These are phyloP conservation scores for Pentamera pediparva DNA, from an alignment of 53 echinoderm and acorn worm species.

Conservation along the genomic window DNA sequence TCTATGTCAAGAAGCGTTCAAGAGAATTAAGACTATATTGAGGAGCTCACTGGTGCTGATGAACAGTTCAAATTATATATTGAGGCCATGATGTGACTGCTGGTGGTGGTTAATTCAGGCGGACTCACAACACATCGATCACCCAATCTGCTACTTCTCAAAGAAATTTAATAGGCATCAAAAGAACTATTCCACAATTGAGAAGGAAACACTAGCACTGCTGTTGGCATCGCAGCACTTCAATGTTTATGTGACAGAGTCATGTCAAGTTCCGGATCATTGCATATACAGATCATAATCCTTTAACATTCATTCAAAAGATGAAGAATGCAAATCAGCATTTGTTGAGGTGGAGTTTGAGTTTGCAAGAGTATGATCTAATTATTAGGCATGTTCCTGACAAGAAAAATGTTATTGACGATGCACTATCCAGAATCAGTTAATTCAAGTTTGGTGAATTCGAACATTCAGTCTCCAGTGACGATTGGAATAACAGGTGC, in stretches of 20 bases:
- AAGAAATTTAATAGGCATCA: constrained; percentile 53
- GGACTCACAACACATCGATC: constrained; percentile 26
- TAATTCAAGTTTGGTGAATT: too few relatives aligned
- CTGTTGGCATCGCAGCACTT: background rate
- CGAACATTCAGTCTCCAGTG: too few relatives aligned
- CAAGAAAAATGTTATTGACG: constrained; percentile 60
- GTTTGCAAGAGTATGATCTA: constrained; percentile 46
- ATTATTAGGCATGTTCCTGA: constrained; percentile 43
- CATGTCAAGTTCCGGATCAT: background rate
- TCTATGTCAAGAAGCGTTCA: constrained; percentile 28
- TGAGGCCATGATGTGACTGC: constrained; percentile 53
- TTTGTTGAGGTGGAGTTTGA: constrained; percentile 40
- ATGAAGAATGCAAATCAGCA: constrained; percentile 52
- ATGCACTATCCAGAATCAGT: too few relatives aligned
- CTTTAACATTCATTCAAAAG: constrained; percentile 26
- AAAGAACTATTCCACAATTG: constrained; percentile 32
- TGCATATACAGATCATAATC: constrained; percentile 48
- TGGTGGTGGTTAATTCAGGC: constrained; percentile 47
- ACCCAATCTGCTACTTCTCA: constrained; percentile 55
- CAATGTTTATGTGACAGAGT: background rate
- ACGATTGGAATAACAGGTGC: too few relatives aligned
- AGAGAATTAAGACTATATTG: constrained; percentile 38
- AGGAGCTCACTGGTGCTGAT: constrained; percentile 27
- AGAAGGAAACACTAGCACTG: constrained; percentile 4
- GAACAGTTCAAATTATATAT: constrained; percentile 46